Percentiles rank a stretch among this genome's conserved stretches.
These are phyloP conservation scores for Haemorhous mexicanus DNA, from an alignment of 2,113 vertebrate species.

Conservation along the genomic window DNA sequence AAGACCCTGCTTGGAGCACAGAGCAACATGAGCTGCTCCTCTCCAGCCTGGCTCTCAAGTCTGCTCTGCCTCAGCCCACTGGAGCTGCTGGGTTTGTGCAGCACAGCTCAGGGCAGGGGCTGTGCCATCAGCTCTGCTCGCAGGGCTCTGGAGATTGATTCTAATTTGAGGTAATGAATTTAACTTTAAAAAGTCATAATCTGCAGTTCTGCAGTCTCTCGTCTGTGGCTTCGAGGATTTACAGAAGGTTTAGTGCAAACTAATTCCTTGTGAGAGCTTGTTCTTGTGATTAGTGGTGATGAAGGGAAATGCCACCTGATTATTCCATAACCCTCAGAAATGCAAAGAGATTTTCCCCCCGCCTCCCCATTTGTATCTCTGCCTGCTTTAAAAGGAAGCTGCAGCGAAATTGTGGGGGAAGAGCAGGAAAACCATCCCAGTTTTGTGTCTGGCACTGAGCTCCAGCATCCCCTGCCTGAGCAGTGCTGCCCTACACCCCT, in stretches of 20 bases:
- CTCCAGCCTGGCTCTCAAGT: neutral
- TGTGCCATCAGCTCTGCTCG: neutral
- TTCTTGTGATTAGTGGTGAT: neutral
- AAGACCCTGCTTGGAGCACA: rapidly evolving
- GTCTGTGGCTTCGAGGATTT: neutral
- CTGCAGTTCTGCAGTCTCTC: conserved; percentile 29
- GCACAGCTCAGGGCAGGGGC: neutral
- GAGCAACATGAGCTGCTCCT: rapidly evolving
- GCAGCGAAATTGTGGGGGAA: neutral
- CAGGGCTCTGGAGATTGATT: neutral
- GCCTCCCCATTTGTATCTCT: neutral
- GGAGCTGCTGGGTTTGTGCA: rapidly evolving
- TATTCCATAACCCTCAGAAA: neutral
- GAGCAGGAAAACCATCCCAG: neutral
- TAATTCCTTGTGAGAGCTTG: neutral
- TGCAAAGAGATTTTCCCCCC: neutral
- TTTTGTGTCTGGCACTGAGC: neutral
- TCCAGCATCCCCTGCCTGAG: neutral
- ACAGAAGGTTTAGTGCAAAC: conserved; percentile 16
- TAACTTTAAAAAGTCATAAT: conserved; percentile 46
- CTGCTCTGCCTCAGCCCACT: neutral
- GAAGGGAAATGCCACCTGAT: neutral
- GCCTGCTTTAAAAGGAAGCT: neutral
- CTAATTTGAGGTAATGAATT: conserved; percentile 61
- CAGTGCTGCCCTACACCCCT: rapidly evolving